Evolutionary conservation across 92 coral and sea anemone genomes (phyloP), one percentile per base, ranked within the genome.

Genomic region (Phymanthus crucifer): DNA sequence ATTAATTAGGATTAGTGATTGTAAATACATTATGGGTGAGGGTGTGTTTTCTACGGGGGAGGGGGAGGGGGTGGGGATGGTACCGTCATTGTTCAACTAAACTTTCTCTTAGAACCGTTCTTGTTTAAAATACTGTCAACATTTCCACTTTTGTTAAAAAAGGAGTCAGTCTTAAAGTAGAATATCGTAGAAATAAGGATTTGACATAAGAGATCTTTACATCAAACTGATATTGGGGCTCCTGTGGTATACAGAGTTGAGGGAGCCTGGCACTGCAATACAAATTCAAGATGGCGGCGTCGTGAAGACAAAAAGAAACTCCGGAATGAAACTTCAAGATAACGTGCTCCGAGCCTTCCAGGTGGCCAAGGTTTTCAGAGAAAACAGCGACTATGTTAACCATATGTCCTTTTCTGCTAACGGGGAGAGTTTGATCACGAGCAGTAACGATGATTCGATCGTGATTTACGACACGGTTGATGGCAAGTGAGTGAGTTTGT

Each of bases 371-470:
- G 95, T 95, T 26, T 95, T 95, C 77, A 90, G 97, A 66, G 99
- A 95, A 65, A 93, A 95, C 84, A 95, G 97, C 75, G 99, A 90
- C 80, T 89, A 97, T 70, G 87, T 95, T 19, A 95, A 95, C 84
- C 92, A 95, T 77, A 87, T 86, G 85, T 81, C 88, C 48, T 93
- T 95, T 80, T 85, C 97, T 54, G 90, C 95, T n/a, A 95, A 93
- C 75, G 99, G 99, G 21, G 99, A 95, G 66, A 86, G 88, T 37
- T 83, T 95, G 27, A 95, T 95, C 75, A 83, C 99, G 14, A 95
- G 99, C 56, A 95, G 97, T 75, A 94, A 95, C 47, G 99, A 95
- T 78, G 99, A 95, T 83, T 95, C 99, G 14, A 95, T 95, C 72
- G 99, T 95, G 2, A 95, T 95, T 76, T 95, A 93, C 75, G 99